These are phyloP conservation scores for Chionis minor DNA, from an alignment of 2,113 vertebrate genomes.

Conservation along the genomic window DNA sequence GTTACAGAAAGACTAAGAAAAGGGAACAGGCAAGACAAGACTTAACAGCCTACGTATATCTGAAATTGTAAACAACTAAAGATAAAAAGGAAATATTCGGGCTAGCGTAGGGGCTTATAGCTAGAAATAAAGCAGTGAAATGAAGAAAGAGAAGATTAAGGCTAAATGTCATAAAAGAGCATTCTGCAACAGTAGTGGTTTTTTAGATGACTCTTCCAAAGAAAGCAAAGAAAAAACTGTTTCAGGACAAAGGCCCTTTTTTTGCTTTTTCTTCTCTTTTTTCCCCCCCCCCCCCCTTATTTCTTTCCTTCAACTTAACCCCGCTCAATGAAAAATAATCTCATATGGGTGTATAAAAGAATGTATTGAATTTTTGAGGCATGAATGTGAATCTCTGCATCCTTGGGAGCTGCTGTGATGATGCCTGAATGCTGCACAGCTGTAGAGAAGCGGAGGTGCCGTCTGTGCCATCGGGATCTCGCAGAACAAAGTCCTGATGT, in stretches of 20 bases:
- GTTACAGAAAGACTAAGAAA: not conserved
- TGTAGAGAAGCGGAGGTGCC: fast-evolving
- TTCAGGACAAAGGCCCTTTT: not conserved
- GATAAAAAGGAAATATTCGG: not conserved
- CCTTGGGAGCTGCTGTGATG: not conserved
- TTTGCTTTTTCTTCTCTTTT: not conserved
- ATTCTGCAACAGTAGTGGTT: not conserved
- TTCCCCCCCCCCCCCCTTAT: not conserved
- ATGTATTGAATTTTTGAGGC: not conserved
- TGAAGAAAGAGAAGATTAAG: conserved; percentile 9
- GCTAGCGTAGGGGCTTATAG: not conserved
- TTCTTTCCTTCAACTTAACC: not conserved
- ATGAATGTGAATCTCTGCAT: not conserved
- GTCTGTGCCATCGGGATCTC: fast-evolving
- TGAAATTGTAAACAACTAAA: not conserved
- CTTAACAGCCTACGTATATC: not conserved
- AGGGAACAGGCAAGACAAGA: not conserved
- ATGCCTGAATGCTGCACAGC: not conserved
- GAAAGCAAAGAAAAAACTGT: not conserved
- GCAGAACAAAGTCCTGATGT: fast-evolving
- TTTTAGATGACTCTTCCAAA: not conserved
- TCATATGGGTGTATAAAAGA: not conserved
- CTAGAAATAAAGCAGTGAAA: not conserved
- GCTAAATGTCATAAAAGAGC: conserved; percentile 12
- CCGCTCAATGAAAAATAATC: not conserved